phyloP scores from a whole-genome alignment of 2,888 invertebrate genomes.

The Melinaea menophilus region DNA sequence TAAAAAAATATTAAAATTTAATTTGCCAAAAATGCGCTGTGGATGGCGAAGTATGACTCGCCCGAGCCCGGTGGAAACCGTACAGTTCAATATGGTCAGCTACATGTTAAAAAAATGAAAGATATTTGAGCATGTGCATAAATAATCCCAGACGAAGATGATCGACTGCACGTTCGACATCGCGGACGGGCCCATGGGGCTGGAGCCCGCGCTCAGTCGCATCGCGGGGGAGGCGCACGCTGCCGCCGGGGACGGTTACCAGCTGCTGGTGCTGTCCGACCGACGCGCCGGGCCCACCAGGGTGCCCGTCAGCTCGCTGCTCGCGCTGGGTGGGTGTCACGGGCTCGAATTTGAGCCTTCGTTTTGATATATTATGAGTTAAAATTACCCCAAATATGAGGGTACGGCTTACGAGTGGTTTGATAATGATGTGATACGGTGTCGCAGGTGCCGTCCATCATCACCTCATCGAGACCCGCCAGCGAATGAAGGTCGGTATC shows the following conservation, averaged over 20 bases:
- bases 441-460: constrained; percentile 92
- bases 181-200: constrained; percentile 84
- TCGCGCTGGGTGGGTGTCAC: constrained; percentile 81
- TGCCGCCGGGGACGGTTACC: constrained; percentile 87
- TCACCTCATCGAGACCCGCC: constrained; percentile 94
- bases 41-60: too few relatives aligned
- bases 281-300: constrained; percentile 79
- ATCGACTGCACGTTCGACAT: constrained; percentile 94
- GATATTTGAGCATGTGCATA: too few relatives aligned
- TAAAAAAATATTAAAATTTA: too few relatives aligned
- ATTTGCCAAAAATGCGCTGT: too few relatives aligned
- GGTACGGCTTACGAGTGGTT: too few relatives aligned
- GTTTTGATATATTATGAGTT: too few relatives aligned
- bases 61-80: too few relatives aligned
- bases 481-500: constrained; percentile 97
- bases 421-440: background rate
- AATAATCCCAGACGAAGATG: constrained; percentile 78
- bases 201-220: constrained; percentile 86
- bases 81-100: too few relatives aligned
- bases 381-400: too few relatives aligned
- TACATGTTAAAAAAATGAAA: too few relatives aligned
- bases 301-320: constrained; percentile 87
- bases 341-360: too few relatives aligned
- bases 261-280: constrained; percentile 93
- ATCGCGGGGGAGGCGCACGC: constrained; percentile 88